Percentiles rank a stretch among this genome's conserved stretches.
Evolutionary conservation across 2,797 vertebrate species (phyloP).

Genomic region (Siniperca obscura): DNA sequence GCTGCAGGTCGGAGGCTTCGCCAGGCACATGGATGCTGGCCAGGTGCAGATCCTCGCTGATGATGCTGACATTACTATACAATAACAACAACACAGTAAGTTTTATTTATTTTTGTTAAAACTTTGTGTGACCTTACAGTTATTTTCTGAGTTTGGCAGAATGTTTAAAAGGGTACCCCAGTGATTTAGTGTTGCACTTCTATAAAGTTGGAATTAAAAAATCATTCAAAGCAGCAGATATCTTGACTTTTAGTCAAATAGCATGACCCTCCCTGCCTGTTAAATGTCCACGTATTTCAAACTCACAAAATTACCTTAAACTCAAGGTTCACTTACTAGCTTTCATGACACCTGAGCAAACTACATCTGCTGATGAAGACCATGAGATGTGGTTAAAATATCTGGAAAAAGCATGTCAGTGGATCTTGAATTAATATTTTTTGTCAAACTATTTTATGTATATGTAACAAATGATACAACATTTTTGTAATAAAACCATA

Average conservation of each 20-base stretch:
- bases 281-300: background rate
- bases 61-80: constrained; percentile 11
- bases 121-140: background rate
- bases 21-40: background rate
- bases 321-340: too few relatives aligned
- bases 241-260: background rate
- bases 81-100: constrained; percentile 23
- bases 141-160: background rate
- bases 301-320: background rate
- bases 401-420: background rate
- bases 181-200: background rate
- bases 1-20: constrained; percentile 22
- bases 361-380: background rate
- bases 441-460: background rate
- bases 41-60: constrained; percentile 39
- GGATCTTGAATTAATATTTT: background rate
- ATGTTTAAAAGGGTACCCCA: background rate
- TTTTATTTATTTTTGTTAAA: background rate
- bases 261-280: background rate
- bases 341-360: background rate
- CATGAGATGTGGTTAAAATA: background rate
- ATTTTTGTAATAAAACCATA: background rate
- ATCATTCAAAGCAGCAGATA: background rate
- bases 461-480: background rate
- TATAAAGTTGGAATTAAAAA: background rate